Percentiles rank a stretch among this genome's conserved stretches.
Evolutionary conservation across 2,888 invertebrate species (phyloP).

Genomic region (Heliconius hortense): DNA sequence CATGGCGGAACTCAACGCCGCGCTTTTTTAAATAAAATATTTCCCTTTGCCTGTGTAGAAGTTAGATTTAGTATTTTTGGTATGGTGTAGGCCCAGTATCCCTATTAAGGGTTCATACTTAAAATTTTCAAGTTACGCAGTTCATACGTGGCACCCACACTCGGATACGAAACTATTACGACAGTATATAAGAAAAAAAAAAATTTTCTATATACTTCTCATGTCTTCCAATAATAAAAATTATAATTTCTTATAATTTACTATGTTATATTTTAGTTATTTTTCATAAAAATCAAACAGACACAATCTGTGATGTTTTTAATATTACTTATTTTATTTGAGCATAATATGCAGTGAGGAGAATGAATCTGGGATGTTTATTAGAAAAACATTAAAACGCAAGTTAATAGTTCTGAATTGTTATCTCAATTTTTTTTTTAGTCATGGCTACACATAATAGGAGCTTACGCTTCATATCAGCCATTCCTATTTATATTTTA

Average conservation of each 20-base stretch:
- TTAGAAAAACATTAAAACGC: background rate
- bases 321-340: background rate
- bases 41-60: no score
- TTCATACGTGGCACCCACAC: conserved; percentile 7
- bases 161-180: conserved; percentile 8
- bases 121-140: background rate
- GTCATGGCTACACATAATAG: background rate
- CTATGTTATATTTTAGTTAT: background rate
- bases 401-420: background rate
- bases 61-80: no score
- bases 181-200: background rate
- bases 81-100: no score
- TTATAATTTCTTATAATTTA: background rate
- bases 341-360: background rate
- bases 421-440: no score
- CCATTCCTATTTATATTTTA: background rate
- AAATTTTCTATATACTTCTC: background rate
- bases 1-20: no score
- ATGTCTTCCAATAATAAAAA: conserved; percentile 22
- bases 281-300: background rate
- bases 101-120: no score
- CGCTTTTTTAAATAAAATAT: no score
- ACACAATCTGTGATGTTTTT: conserved; percentile 21
- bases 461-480: background rate
- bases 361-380: conserved; percentile 5